Evolutionary conservation across 2,888 invertebrate genomes (phyloP), one percentile per base, ranked within the genome.

Genomic region (Pandemis corylana): DNA sequence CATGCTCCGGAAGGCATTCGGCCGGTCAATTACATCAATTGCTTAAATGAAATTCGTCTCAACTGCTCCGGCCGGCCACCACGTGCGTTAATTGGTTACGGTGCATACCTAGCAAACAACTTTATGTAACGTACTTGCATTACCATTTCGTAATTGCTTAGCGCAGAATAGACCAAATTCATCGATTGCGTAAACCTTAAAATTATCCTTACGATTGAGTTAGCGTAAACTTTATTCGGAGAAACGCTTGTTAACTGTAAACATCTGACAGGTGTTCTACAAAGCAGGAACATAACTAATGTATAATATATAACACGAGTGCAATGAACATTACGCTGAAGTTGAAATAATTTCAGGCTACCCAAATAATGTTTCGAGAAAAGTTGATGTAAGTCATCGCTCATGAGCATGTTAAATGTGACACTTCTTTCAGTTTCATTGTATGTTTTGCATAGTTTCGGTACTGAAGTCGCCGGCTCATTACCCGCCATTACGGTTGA

Each of bases 21-120:
- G 86, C 87, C 84, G 86, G 84, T 88, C 93, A 94, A 94, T 94
- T 94, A 93, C 91, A 82, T 88, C 93, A 94, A 94, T 93, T 93
- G 94, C 90, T 91, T 87, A 89, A 94, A 93, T 93, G 90, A 91
- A 92, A 92, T 93, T 91, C 90, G 91, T 90, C 90, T 91, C 87
- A 84, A 85, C 79, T 74, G 69, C 71, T 41, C 66, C 61, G 80
- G 81, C 79, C 84, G 81, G 79, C 81, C 78, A 80, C 84, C 84
- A 84, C 75, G 75, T 77, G 78, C 89, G 87, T 87, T 93, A 93
- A 93, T 93, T 93, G 93, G 94, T 91, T 92, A 93, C 92, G 94
- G 89, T 92, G 90, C 88, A 90, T 91, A 93, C 93, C 89, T 92
- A 90, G 88, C 89, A 89, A 90, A 90, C 89, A 89, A 85, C 84